Conservation (phyloP, 2,888 invertebrate species). For the Xanthia togata region DNA sequence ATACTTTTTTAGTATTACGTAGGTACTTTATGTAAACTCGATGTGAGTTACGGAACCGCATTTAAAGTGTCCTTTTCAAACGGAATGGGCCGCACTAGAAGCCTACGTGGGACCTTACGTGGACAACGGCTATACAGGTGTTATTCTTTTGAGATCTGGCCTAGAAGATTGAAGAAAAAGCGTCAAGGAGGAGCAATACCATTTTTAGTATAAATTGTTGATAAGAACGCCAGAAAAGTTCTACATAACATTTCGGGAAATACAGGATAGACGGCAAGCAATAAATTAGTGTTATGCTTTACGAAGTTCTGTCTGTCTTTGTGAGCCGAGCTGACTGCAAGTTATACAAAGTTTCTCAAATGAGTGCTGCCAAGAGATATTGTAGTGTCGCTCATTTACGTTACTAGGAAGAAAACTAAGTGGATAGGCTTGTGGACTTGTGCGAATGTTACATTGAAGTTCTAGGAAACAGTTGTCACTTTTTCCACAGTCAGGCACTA, state of each 20-base stretch:
- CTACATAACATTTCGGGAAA: neutral
- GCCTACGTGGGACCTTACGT: neutral
- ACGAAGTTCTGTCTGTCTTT: slow-evolving; percentile 15
- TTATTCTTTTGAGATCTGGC: neutral
- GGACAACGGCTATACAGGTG: neutral
- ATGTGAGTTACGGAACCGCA: neutral
- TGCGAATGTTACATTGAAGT: neutral
- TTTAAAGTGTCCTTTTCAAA: neutral
- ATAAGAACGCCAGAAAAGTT: neutral
- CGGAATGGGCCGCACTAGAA: neutral
- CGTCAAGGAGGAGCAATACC: neutral
- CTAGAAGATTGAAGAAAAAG: neutral
- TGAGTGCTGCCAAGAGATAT: slow-evolving; percentile 24
- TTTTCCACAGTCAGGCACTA: neutral
- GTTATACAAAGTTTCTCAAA: slow-evolving; percentile 32
- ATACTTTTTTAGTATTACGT: neutral
- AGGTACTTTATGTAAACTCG: neutral
- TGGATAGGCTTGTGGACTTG: neutral
- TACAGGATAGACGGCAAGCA: slow-evolving; percentile 7
- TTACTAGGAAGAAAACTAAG: slow-evolving; percentile 4
- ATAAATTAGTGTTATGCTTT: slow-evolving; percentile 38
- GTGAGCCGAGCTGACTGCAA: slow-evolving; percentile 15
- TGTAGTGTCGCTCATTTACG: slow-evolving; percentile 22
- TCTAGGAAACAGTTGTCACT: neutral
- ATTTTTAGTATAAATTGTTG: neutral